phyloP scores from a whole-genome alignment of 2,888 invertebrate genomes.

The Acrocyrtus sp. region DNA sequence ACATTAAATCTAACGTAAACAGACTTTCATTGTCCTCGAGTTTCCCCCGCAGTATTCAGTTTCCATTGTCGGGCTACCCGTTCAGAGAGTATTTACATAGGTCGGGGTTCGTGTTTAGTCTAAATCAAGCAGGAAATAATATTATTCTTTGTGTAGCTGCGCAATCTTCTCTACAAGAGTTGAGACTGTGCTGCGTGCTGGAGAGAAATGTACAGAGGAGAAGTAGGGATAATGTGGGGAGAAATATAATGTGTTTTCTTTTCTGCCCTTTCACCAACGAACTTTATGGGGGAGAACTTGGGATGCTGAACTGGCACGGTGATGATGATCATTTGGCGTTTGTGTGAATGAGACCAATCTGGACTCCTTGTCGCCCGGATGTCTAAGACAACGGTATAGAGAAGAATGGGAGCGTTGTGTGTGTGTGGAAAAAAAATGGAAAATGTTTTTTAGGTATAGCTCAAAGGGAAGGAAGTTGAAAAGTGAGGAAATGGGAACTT shows the following conservation, averaged over 20 bases:
- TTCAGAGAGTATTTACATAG: constrained; percentile 43
- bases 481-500: too few relatives aligned
- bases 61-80: neutral
- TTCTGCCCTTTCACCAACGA: constrained; percentile 11
- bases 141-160: constrained; percentile 12
- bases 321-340: too few relatives aligned
- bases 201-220: neutral
- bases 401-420: too few relatives aligned
- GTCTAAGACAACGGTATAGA: too few relatives aligned
- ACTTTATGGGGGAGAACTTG: too few relatives aligned
- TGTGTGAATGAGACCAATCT: too few relatives aligned
- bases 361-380: too few relatives aligned
- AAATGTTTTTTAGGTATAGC: too few relatives aligned
- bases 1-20: too few relatives aligned
- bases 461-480: too few relatives aligned
- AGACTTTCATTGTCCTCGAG: too few relatives aligned
- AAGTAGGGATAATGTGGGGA: neutral
- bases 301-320: neutral
- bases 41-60: constrained; percentile 1
- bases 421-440: too few relatives aligned
- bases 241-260: neutral
- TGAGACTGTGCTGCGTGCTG: neutral
- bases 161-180: neutral
- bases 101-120: constrained; percentile 35
- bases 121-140: constrained; percentile 29